phyloP scores from a whole-genome alignment of 1,140 invertebrate genomes.

The Hyles euphorbiae region DNA sequence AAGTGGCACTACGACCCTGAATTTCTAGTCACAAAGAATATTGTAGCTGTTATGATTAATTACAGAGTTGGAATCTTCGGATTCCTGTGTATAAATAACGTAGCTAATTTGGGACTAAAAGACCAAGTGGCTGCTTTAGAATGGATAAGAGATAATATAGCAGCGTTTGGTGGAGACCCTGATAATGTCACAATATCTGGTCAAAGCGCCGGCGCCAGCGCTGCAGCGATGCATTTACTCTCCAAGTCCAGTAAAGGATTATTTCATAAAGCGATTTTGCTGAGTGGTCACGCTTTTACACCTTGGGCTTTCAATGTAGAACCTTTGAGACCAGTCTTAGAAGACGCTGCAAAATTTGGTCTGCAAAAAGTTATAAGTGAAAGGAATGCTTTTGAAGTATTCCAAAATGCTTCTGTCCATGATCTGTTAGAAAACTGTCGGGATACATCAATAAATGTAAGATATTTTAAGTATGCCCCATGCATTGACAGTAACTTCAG shows the following conservation, averaged over 20 bases:
- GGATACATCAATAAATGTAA: slow-evolving; percentile 41
- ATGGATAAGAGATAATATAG: slow-evolving; percentile 66
- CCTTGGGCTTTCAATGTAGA: slow-evolving; percentile 61
- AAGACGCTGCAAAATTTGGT: slow-evolving; percentile 49
- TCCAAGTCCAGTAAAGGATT: slow-evolving; percentile 45
- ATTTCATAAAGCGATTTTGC: slow-evolving; percentile 45
- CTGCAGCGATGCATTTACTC: slow-evolving; percentile 52
- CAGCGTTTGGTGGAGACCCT: slow-evolving; percentile 66
- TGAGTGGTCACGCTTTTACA: slow-evolving; percentile 50
- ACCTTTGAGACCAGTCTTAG: slow-evolving; percentile 25
- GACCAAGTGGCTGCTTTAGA: slow-evolving; percentile 60
- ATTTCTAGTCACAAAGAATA: slow-evolving; percentile 43
- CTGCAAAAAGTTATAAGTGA: slow-evolving; percentile 28
- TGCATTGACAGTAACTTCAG: slow-evolving; percentile 42
- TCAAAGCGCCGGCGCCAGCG: slow-evolving; percentile 66
- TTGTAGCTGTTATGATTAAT: slow-evolving; percentile 44
- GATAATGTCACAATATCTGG: slow-evolving; percentile 71
- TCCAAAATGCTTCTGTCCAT: slow-evolving; percentile 28
- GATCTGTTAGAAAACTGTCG: slow-evolving; percentile 30
- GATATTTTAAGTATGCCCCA: slow-evolving; percentile 54
- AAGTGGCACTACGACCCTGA: slow-evolving; percentile 72
- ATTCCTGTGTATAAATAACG: slow-evolving; percentile 44
- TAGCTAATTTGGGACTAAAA: slow-evolving; percentile 55
- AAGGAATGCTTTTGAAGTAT: slow-evolving; percentile 41
- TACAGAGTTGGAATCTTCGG: slow-evolving; percentile 46